phyloP scores from a whole-genome alignment of 2,888 invertebrate genomes.

The Tipula unca region DNA sequence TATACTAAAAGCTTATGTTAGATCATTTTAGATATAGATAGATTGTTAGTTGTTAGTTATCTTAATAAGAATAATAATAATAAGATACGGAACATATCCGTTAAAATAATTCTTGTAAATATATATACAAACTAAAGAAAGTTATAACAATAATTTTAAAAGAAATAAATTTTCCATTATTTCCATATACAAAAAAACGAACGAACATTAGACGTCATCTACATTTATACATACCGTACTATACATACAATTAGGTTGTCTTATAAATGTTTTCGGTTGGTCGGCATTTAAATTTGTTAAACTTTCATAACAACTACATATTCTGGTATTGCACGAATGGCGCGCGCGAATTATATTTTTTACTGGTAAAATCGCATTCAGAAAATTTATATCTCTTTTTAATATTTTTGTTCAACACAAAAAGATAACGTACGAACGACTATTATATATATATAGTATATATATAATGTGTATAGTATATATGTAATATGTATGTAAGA shows the following conservation, averaged over 20 bases:
- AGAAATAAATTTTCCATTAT: background rate
- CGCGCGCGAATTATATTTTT: background rate
- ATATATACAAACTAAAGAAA: background rate
- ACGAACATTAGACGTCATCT: background rate
- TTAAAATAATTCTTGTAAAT: background rate
- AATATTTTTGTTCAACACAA: background rate
- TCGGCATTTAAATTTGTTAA: background rate
- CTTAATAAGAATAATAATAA: background rate
- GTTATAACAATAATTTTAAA: constrained; percentile 17
- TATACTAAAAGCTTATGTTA: no score
- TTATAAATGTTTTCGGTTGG: background rate
- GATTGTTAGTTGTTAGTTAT: no score
- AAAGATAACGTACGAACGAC: background rate
- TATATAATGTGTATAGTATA: no score
- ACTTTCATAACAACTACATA: background rate
- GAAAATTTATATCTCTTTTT: background rate
- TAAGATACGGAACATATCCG: background rate
- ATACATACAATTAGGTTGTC: background rate
- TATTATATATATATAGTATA: no score
- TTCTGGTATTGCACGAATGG: background rate
- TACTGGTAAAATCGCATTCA: background rate
- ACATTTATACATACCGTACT: background rate
- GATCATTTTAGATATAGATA: no score
- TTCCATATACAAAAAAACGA: background rate
- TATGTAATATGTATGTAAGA: background rate